Conservation (phyloP, 2,113 vertebrate genomes). For the Cathartes aura region DNA sequence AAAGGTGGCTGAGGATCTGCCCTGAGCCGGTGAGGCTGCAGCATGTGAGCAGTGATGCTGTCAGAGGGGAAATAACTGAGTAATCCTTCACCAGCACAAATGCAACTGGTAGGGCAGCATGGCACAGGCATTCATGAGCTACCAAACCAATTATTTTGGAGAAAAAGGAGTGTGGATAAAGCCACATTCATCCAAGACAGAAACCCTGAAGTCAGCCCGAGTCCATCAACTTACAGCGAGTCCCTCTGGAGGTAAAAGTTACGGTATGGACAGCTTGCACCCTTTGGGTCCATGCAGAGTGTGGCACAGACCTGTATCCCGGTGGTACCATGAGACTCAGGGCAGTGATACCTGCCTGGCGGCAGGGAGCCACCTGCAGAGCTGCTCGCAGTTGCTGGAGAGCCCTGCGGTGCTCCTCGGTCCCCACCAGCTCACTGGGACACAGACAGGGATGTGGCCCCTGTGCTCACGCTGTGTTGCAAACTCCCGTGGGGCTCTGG, state of each 20-base stretch:
- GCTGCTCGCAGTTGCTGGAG: neutral
- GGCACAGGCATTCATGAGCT: neutral
- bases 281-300: neutral
- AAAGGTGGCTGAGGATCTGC: neutral
- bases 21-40: neutral
- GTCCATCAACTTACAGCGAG: neutral
- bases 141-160: neutral
- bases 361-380: neutral
- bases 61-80: neutral
- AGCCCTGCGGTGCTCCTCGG: fast-evolving
- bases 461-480: neutral
- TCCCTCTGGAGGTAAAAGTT: neutral
- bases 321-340: fast-evolving
- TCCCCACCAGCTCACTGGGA: neutral
- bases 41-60: neutral
- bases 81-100: neutral
- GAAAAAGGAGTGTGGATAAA: neutral
- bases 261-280: neutral
- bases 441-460: neutral
- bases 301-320: neutral
- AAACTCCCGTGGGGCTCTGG: neutral
- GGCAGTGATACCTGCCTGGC: neutral
- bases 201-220: neutral
- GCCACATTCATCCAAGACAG: neutral
- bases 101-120: neutral